A percentile compares a stretch with the other conserved stretches of the same genome.
phyloP scores from a whole-genome alignment of 2,888 invertebrate species.

The Congeria kusceri region DNA sequence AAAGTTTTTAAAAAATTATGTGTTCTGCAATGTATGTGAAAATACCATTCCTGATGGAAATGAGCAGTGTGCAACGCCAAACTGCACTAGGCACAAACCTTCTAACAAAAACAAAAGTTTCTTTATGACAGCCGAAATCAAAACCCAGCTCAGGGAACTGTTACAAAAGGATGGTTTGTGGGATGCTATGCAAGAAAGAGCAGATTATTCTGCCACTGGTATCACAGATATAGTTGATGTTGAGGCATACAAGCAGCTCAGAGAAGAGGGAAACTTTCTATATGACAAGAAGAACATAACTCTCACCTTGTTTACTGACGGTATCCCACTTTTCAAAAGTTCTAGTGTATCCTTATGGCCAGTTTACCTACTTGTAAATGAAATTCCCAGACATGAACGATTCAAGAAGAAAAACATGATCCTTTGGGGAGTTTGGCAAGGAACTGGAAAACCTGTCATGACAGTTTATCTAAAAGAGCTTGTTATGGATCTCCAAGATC shows the following conservation, averaged over 20 bases:
- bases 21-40: slow-evolving; percentile 7
- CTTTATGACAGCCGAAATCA: slow-evolving; percentile 8
- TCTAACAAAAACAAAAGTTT: slow-evolving; percentile 3
- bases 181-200: not conserved
- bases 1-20: not conserved
- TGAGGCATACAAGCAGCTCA: slow-evolving; percentile 33
- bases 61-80: not conserved
- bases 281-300: slow-evolving; percentile 21
- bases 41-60: slow-evolving; percentile 4
- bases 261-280: slow-evolving; percentile 37
- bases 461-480: slow-evolving; percentile 50
- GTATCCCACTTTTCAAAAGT: slow-evolving; percentile 51
- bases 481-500: slow-evolving; percentile 30
- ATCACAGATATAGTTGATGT: slow-evolving; percentile 33
- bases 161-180: not conserved
- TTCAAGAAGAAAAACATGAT: slow-evolving; percentile 48
- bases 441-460: slow-evolving; percentile 56
- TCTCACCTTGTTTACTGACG: slow-evolving; percentile 46
- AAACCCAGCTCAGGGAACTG: not conserved
- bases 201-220: too few relatives aligned
- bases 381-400: slow-evolving; percentile 39
- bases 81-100: slow-evolving; percentile 1
- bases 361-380: slow-evolving; percentile 50
- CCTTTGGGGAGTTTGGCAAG: slow-evolving; percentile 44
- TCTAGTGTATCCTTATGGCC: slow-evolving; percentile 54